Conservation (phyloP, 2,888 invertebrate genomes). For the Lasioglossum morio region DNA sequence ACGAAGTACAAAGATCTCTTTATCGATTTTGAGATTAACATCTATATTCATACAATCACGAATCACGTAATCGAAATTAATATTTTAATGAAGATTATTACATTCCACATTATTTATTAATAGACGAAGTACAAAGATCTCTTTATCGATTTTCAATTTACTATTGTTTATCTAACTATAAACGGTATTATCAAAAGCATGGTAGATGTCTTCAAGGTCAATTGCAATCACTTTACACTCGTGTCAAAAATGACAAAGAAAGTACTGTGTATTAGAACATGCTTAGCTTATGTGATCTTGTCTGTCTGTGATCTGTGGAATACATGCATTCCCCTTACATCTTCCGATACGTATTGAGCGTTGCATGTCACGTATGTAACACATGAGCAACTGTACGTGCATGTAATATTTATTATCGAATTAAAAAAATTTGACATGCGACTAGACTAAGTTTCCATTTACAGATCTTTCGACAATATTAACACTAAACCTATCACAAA, state of each 20-base stretch:
- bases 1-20: neutral
- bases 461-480: neutral
- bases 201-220: constrained; percentile 23
- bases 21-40: neutral
- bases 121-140: neutral
- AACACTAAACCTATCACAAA: no score
- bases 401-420: constrained; percentile 15
- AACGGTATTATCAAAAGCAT: constrained; percentile 24
- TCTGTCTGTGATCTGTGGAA: constrained; percentile 7
- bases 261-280: constrained; percentile 10
- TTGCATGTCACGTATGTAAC: constrained; percentile 6
- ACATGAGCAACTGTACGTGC: neutral
- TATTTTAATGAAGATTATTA: neutral
- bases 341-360: constrained; percentile 1
- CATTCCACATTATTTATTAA: neutral
- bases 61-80: neutral
- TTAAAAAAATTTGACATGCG: neutral
- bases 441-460: neutral
- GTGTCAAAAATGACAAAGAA: constrained; percentile 25
- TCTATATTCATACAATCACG: neutral
- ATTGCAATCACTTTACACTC: constrained; percentile 13
- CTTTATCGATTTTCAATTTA: neutral
- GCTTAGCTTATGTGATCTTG: constrained; percentile 19
- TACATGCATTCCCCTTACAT: constrained; percentile 21
- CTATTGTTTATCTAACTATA: neutral